Base-by-base conservation (phyloP, 2,888 invertebrate species). In the Dromius quadrimaculatus region DNA sequence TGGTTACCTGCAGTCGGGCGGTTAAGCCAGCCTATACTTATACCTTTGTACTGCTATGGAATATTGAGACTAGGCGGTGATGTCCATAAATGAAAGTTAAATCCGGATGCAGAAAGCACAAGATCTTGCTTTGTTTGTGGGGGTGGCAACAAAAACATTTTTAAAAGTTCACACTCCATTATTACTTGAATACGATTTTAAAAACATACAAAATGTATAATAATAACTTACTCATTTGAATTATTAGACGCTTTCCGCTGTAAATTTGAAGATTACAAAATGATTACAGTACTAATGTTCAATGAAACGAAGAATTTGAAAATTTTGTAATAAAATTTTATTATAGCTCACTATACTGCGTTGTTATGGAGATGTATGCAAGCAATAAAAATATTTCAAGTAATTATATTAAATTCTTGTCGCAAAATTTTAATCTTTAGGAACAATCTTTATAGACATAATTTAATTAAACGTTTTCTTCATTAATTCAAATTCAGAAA, bases 1-100 rank as follows among this genome's bases (percentile, higher is more conserved):
- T 17, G 45, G 15, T 54, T 54, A 54, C 50, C 50, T 54, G 50
- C 11, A 47, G n/a, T n/a, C n/a, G n/a, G n/a, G n/a, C n/a, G n/a
- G n/a, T n/a, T n/a, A n/a, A n/a, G 9, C 41, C 13, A 47, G 23
- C 47, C 23, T 47, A 11, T 20, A 13, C 11, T 23, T 20, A 1
- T 36, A 8, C 36, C 36, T 11, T 1, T 36, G 36, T 36, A n/a
- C n/a, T n/a, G n/a, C n/a, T 36, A 11, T 11, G 36, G 8, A 36
- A 6, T 8, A 36, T 11, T 36, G n/a, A n/a, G 47, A 45, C 17
- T 47, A 22, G 23, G 23, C 47, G 50, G 28, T 15, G 8, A 9
- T 23, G 28, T 15, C 50, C 28, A 54, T 54, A 54, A 28, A 28
- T 28, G 50, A 15, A 54, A 28, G 11, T 13, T 54, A 23, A 23